Conservation (phyloP, 1,140 invertebrate species). For the Araneus ventricosus region DNA sequence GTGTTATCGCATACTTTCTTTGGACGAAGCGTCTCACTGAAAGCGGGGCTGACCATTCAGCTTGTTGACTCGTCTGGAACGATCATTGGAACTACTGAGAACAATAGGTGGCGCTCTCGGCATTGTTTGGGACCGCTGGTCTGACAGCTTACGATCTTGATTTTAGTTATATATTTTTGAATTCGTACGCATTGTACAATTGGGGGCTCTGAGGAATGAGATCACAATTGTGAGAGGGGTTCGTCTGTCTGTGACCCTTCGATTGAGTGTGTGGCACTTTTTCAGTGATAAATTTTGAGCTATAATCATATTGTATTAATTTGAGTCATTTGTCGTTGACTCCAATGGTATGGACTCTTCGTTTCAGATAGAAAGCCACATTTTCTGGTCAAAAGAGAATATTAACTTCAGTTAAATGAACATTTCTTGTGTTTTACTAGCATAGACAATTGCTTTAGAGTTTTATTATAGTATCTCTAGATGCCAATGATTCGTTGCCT, state of each 20-base stretch:
- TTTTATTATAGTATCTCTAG: no score
- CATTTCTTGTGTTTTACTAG: no score
- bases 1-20: constrained; percentile 15
- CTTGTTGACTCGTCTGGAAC: constrained; percentile 40
- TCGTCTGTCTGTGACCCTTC: not conserved
- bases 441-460: no score
- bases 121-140: constrained; percentile 5
- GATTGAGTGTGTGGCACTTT: not conserved
- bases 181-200: not conserved
- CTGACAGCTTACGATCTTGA: not conserved
- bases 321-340: not conserved
- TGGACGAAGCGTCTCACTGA: not conserved
- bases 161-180: not conserved
- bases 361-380: not conserved
- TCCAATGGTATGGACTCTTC: not conserved
- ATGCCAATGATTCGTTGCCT: no score
- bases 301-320: not conserved
- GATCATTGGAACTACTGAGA: constrained; percentile 23
- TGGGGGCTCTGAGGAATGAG: constrained; percentile 13
- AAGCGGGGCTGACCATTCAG: constrained; percentile 42
- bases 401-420: no score
- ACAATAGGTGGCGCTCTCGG: constrained; percentile 15
- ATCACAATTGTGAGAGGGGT: constrained; percentile 9
- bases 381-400: no score
- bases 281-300: not conserved